Base-by-base conservation (phyloP, 2,113 vertebrate species). In the Salvelinus alpinus region DNA sequence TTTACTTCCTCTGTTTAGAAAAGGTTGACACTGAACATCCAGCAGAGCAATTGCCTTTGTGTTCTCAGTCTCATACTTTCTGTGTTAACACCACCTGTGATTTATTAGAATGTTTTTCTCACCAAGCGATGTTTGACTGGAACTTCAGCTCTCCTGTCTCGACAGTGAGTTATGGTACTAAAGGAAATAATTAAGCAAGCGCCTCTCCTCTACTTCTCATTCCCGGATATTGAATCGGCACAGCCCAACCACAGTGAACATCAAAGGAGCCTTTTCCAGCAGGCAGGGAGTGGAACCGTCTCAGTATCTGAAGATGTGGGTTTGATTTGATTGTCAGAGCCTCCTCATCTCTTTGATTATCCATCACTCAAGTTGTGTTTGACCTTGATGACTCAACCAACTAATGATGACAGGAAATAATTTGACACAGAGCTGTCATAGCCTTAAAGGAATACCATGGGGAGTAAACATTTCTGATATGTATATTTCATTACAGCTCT, bases 401-500 rank as follows among this genome's bases (percentile, higher is more conserved):
- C 81, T 74, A 81, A 72, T 64, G 22, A 79, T 73, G 72, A 76
- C 69, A 73, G 70, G 69, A 79, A 82, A 78, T 38, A 14, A 65
- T 74, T 83, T 79, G 12, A 80, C 68, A 74, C 77, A n/a, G 64
- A 66, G 25, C 64, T 79, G 60, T 16, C 20, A 48, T 75, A 22
- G 54, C 64, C 75, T 57, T 25, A 51, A 54, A 71, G 47, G n/a
- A 71, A 54, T 14, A 25, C 24, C 3, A 27, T 11, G 24, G 22
- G 72, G 57, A 62, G 64, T 34, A n/a, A 73, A 74, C 48, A 47
- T 69, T 51, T 34, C n/a, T 59, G 13, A 70, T 20, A 44, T 38
- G 18, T 68, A 31, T 31, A 68, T 68, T n/a, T 68, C 16, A 68
- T n/a, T 13, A 34, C 20, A 68, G 29, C 66, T 68, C 66, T 31